Conservation (phyloP, 2,113 vertebrate genomes). For the Poecilia latipinna region DNA sequence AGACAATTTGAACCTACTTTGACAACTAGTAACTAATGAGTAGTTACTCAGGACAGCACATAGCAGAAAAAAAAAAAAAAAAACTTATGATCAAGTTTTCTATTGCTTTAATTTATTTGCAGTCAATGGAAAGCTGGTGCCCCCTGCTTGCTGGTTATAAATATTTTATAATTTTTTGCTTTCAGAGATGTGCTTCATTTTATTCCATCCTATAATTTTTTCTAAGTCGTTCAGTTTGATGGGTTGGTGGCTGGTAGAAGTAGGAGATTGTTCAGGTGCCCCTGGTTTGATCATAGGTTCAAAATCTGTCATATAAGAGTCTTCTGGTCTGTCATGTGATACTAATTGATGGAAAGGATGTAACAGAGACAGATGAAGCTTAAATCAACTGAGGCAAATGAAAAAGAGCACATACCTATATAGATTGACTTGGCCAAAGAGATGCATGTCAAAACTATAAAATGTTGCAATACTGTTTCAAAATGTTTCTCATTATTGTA, state of each 20-base stretch:
- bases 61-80: not conserved
- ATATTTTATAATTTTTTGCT: too few relatives aligned
- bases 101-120: not conserved
- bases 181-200: not conserved
- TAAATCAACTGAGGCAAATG: too few relatives aligned
- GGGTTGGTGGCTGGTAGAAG: not conserved
- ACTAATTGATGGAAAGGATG: too few relatives aligned
- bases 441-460: too few relatives aligned
- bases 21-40: not conserved
- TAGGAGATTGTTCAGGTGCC: not conserved
- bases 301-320: too few relatives aligned
- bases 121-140: not conserved
- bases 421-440: too few relatives aligned
- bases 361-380: too few relatives aligned
- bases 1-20: not conserved
- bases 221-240: not conserved
- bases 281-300: too few relatives aligned
- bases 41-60: not conserved
- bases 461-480: too few relatives aligned
- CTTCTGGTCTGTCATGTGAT: too few relatives aligned
- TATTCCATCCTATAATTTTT: not conserved
- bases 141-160: not conserved
- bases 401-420: too few relatives aligned
- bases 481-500: too few relatives aligned
- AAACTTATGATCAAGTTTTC: not conserved